Evolutionary conservation across 2,888 invertebrate genomes (phyloP).

Genomic region (Synanthedon myopaeformis): DNA sequence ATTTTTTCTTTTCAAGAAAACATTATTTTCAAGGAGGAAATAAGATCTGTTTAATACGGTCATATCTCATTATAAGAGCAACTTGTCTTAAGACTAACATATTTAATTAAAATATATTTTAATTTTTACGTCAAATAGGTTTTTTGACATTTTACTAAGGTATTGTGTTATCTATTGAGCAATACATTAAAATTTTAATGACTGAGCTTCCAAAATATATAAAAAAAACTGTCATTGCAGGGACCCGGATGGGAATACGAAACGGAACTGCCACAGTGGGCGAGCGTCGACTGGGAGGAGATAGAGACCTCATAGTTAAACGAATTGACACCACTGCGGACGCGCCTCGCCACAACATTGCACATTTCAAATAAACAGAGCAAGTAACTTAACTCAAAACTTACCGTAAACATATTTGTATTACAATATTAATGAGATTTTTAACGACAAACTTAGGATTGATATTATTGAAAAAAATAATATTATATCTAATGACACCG

Average conservation of each 20-base stretch:
- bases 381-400: background rate
- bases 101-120: too few species aligned
- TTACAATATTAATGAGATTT: conserved; percentile 3
- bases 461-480: conserved; percentile 5
- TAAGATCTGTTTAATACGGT: too few species aligned
- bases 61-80: too few species aligned
- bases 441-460: conserved; percentile 8
- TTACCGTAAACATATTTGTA: background rate
- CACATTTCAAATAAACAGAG: conserved; percentile 7
- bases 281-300: conserved; percentile 85
- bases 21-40: too few species aligned
- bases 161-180: background rate
- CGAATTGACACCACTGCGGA: conserved; percentile 33
- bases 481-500: conserved; percentile 4
- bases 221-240: conserved; percentile 44
- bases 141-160: background rate
- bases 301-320: conserved; percentile 67
- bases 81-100: too few species aligned
- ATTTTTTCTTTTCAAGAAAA: too few species aligned
- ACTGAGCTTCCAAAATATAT: background rate
- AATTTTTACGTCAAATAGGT: too few species aligned
- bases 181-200: too few species aligned
- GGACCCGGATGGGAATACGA: conserved; percentile 96
- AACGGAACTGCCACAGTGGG: conserved; percentile 94
- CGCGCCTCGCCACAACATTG: conserved; percentile 33